Evolutionary conservation across 2,113 vertebrate genomes (phyloP).

Genomic region (human (Homo sapiens)): DNA sequence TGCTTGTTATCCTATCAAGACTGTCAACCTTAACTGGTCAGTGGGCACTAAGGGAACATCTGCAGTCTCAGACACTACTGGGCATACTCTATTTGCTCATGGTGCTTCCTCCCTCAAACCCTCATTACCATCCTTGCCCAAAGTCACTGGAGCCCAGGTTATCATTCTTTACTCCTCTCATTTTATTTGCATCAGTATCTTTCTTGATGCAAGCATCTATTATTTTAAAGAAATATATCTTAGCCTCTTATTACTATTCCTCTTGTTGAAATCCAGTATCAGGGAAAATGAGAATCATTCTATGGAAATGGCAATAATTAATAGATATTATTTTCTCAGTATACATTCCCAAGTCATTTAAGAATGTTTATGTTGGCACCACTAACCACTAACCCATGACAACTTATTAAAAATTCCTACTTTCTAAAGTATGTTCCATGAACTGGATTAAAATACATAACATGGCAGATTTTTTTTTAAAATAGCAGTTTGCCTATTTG

Average conservation of each 20-base stretch:
- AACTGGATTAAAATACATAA: neutral
- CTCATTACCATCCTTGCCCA: neutral
- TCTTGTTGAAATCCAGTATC: neutral
- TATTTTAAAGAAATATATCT: constrained; percentile 31
- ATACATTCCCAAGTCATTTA: neutral
- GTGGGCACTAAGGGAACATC: too few species aligned
- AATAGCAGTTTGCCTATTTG: neutral
- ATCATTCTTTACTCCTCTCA: neutral
- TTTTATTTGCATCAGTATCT: neutral
- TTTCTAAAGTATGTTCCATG: neutral
- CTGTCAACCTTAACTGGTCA: neutral
- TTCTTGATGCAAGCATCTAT: neutral
- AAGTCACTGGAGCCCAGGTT: neutral
- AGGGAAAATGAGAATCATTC: neutral
- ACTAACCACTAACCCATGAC: neutral
- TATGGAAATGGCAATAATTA: constrained; percentile 14
- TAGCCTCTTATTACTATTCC: neutral
- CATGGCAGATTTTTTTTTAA: neutral
- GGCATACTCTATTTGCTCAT: neutral
- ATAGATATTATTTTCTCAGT: constrained; percentile 1
- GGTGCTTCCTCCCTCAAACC: neutral
- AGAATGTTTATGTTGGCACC: neutral
- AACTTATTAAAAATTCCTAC: neutral
- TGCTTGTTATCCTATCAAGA: neutral
- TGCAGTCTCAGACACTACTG: neutral